Percentiles rank a stretch among this genome's conserved stretches.
These are phyloP conservation scores for Drosophila bifasciata DNA, from an alignment of 1,140 invertebrate species.

Conservation along the genomic window DNA sequence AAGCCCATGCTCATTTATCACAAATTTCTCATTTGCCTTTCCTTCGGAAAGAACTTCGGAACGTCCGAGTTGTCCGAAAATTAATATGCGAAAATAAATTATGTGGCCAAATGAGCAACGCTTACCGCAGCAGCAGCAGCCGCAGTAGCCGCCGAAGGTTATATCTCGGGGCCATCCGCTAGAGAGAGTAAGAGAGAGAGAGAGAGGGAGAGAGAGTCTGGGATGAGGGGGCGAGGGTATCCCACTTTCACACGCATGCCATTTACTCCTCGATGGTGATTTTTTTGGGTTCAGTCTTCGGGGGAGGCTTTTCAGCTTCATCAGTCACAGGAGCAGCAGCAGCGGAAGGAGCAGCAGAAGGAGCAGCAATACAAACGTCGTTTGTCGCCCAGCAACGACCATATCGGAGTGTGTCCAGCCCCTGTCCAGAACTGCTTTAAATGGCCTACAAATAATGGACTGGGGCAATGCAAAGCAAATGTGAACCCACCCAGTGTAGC, in stretches of 20 bases:
- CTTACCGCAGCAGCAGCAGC: conserved; percentile 33
- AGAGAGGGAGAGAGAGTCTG: no score
- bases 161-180: background rate
- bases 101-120: conserved; percentile 78
- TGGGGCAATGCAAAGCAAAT: conserved; percentile 11
- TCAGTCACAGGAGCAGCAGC: conserved; percentile 63
- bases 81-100: conserved; percentile 83
- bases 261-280: background rate
- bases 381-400: no score
- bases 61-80: conserved; percentile 52
- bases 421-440: conserved; percentile 37
- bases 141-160: conserved; percentile 14
- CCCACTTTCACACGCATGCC: conserved; percentile 62
- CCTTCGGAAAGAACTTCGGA: background rate
- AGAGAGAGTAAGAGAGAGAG: no score
- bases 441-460: conserved; percentile 60
- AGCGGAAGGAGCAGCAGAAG: conserved; percentile 34
- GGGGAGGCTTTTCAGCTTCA: conserved; percentile 73
- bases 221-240: conserved; percentile 13
- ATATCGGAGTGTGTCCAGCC: no score
- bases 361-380: background rate
- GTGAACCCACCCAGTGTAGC: conserved; percentile 26
- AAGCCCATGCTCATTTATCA: conserved; percentile 79
- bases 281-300: conserved; percentile 47
- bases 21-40: conserved; percentile 72